These are phyloP conservation scores for Alviniconcha marisindica DNA, from an alignment of 1,140 invertebrate genomes.

Conservation along the genomic window DNA sequence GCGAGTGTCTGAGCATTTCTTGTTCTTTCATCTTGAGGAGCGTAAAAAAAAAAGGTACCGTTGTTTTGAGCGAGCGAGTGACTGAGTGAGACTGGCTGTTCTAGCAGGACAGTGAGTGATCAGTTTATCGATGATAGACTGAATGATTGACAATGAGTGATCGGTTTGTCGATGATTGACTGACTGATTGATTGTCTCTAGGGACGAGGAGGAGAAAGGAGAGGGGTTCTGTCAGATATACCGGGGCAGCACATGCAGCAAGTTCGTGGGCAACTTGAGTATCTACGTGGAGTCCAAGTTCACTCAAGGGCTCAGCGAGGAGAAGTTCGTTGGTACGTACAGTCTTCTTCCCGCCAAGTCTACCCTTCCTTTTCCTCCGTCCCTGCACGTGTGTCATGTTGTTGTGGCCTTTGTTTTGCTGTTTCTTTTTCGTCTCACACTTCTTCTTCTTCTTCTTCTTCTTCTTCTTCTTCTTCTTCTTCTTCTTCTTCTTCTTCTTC, in stretches of 20 bases:
- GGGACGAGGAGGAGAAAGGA: conserved; percentile 57
- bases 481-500: neutral
- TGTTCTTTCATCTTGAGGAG: too few species aligned
- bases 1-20: too few species aligned
- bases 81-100: too few species aligned
- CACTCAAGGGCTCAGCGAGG: conserved; percentile 87
- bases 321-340: conserved; percentile 81
- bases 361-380: too few species aligned
- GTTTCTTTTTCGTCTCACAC: neutral
- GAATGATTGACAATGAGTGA: too few species aligned
- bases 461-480: neutral
- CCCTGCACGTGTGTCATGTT: too few species aligned
- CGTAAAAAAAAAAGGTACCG: too few species aligned
- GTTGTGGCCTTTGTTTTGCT: neutral
- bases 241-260: conserved; percentile 86
- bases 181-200: conserved; percentile 8
- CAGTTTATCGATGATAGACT: too few species aligned
- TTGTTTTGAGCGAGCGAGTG: too few species aligned
- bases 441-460: neutral
- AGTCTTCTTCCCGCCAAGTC: too few species aligned
- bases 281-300: conserved; percentile 90
- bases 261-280: conserved; percentile 86
- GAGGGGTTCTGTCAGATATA: conserved; percentile 84
- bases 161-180: neutral
- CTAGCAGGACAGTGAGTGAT: too few species aligned